phyloP scores from a whole-genome alignment of 2,797 vertebrate genomes.

The Acanthis flammea region DNA sequence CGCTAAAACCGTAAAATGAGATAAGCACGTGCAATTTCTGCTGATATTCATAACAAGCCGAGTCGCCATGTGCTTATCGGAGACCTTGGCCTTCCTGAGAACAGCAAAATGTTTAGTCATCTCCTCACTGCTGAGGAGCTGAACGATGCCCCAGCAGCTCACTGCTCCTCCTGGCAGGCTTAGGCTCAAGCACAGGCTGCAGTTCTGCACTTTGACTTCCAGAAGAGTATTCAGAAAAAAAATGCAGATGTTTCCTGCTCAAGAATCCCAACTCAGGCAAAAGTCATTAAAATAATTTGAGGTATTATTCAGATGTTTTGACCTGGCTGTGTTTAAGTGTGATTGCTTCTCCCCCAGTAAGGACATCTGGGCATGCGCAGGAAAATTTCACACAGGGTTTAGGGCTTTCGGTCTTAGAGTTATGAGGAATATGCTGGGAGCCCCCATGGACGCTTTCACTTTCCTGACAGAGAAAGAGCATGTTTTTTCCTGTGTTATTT shows the following conservation, averaged over 20 bases:
- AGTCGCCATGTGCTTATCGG: not conserved
- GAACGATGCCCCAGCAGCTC: not conserved
- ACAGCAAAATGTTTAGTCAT: constrained; percentile 8
- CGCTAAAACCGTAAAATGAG: not conserved
- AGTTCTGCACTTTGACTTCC: not conserved
- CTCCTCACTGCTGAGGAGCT: not conserved
- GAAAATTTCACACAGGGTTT: not conserved
- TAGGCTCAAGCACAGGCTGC: not conserved
- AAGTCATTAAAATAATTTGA: not conserved
- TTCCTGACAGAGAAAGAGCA: not conserved
- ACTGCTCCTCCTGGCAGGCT: not conserved
- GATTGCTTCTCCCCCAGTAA: not conserved
- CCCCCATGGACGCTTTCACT: not conserved
- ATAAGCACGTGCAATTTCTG: not conserved
- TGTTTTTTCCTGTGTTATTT: not conserved
- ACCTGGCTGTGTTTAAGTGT: not conserved
- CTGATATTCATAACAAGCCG: not conserved
- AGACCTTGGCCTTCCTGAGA: constrained; percentile 16
- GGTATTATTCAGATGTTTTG: not conserved
- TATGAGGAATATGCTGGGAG: not conserved
- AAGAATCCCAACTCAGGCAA: not conserved
- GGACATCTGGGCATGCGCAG: not conserved
- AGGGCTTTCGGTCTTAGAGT: not conserved
- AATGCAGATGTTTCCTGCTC: not conserved
- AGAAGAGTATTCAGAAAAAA: not conserved